Evolutionary conservation across 2,113 vertebrate genomes (phyloP).

Genomic region (Strigops habroptila): DNA sequence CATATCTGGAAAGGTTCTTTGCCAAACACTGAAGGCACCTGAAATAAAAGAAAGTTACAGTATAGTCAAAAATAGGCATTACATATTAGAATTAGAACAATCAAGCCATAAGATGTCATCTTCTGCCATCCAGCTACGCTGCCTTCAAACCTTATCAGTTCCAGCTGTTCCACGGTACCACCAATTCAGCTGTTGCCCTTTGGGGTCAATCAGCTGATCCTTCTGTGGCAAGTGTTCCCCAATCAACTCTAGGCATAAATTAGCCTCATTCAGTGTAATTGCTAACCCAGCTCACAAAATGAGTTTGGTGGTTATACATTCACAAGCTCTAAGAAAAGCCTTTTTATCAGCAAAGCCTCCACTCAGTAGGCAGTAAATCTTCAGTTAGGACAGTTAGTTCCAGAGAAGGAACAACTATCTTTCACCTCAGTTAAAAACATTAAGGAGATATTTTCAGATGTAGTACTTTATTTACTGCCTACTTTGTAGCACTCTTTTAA

Average conservation of each 20-base stretch:
- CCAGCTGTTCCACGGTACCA: neutral
- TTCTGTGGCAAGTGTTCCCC: neutral
- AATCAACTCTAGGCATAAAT: neutral
- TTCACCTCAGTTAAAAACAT: neutral
- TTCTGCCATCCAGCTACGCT: neutral
- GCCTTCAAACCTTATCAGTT: neutral
- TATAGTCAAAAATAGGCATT: neutral
- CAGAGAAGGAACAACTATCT: neutral
- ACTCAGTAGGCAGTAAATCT: neutral
- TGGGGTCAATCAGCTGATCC: neutral
- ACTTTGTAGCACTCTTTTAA: neutral
- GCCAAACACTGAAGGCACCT: slow-evolving; percentile 74
- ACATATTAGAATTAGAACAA: neutral
- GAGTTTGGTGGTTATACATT: neutral
- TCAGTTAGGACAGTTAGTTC: neutral
- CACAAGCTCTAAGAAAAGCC: neutral
- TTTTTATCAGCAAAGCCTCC: neutral
- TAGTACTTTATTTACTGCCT: neutral
- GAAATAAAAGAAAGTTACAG: slow-evolving; percentile 44
- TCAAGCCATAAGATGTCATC: neutral
- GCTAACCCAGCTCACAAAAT: neutral
- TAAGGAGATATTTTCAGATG: neutral
- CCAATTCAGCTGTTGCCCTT: neutral
- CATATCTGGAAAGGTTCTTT: slow-evolving; percentile 75
- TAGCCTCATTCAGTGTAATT: neutral